phyloP scores from a whole-genome alignment of 2,797 vertebrate species.

The Centropyge bicolor region DNA sequence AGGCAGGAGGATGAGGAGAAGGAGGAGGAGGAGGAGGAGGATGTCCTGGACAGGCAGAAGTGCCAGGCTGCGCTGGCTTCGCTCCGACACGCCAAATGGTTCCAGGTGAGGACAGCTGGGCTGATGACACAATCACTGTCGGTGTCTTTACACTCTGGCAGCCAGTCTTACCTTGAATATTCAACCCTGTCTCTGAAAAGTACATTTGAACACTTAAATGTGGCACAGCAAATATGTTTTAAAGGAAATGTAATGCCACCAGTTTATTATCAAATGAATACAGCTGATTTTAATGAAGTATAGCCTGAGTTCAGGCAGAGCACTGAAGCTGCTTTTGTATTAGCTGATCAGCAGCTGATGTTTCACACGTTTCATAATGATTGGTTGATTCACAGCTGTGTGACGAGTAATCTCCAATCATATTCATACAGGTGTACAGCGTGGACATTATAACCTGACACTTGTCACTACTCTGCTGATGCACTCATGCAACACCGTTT shows the following conservation, averaged over 20 bases:
- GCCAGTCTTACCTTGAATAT: background rate
- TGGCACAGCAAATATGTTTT: background rate
- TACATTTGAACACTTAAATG: background rate
- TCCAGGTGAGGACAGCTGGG: slow-evolving; percentile 90
- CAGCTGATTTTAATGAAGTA: background rate
- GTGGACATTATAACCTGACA: background rate
- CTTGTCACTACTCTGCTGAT: background rate
- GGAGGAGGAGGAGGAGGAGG: slow-evolving; percentile 67
- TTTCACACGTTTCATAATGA: background rate
- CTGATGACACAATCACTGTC: background rate
- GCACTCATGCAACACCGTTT: background rate
- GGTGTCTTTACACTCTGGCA: slow-evolving; percentile 3
- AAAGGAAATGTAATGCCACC: background rate
- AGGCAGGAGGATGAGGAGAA: slow-evolving; percentile 35
- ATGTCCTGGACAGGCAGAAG: slow-evolving; percentile 92
- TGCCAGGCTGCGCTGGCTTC: slow-evolving; percentile 93
- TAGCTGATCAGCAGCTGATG: background rate
- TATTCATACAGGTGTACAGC: background rate
- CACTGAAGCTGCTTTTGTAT: background rate
- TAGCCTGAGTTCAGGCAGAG: background rate
- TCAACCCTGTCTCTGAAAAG: background rate
- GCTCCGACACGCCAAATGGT: slow-evolving; percentile 96
- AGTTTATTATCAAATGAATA: too few species aligned
- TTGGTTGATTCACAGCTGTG: background rate
- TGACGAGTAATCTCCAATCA: background rate